Percentiles rank a stretch among this genome's conserved stretches.
Conservation (phyloP, 2,888 invertebrate genomes). For the Invenusta paracnida region DNA sequence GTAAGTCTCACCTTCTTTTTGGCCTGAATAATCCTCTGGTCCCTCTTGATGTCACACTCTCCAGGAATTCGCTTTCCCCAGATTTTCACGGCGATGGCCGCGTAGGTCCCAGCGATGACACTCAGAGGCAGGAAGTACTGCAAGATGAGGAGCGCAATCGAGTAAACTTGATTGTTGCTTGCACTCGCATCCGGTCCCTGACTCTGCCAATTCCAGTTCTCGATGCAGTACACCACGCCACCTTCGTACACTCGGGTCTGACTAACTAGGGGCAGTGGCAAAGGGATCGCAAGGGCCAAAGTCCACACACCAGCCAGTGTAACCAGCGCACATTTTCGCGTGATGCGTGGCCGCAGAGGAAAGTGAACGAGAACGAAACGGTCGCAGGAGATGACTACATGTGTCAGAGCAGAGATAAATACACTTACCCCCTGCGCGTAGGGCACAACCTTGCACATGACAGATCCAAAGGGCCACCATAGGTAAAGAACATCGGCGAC, state of each 20-base stretch:
- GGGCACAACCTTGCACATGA: conserved; percentile 14
- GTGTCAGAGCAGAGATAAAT: conserved; percentile 19
- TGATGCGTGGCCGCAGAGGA: neutral
- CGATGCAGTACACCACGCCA: neutral
- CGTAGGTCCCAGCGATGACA: neutral
- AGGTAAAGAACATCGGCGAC: neutral
- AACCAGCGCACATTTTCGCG: neutral
- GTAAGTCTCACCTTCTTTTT: conserved; percentile 37
- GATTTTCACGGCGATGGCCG: neutral
- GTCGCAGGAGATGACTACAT: conserved; percentile 19
- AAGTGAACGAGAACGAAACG: neutral
- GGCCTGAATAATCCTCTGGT: neutral
- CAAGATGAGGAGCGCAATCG: neutral
- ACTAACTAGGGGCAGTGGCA: neutral
- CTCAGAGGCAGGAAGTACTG: conserved; percentile 24
- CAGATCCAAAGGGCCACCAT: conserved; percentile 16
- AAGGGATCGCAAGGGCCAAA: neutral
- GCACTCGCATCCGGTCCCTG: no score
- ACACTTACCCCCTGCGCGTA: conserved; percentile 14
- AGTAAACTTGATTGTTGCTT: neutral
- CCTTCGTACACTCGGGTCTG: neutral
- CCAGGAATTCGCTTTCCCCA: conserved; percentile 17
- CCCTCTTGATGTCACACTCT: neutral
- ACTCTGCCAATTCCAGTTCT: no score
- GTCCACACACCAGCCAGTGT: neutral